Evolutionary conservation across 1,140 invertebrate species (phyloP).

Genomic region (Maniola jurtina): DNA sequence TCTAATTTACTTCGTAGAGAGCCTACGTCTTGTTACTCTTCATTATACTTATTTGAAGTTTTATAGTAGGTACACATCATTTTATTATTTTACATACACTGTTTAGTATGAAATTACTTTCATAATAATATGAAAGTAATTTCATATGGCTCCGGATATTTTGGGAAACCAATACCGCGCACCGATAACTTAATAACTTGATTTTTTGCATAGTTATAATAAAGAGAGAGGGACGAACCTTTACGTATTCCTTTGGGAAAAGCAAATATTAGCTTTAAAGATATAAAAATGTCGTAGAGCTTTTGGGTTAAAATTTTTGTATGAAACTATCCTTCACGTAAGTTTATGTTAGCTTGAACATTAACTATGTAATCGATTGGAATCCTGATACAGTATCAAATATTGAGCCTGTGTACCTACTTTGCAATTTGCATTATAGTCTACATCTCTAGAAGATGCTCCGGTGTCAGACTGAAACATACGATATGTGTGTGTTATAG

Average conservation of each 20-base stretch:
- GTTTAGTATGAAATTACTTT: not conserved
- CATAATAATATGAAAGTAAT: conserved; percentile 3
- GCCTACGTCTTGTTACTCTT: no score
- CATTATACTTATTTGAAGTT: no score
- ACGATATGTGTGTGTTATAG: no score
- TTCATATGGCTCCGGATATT: not conserved
- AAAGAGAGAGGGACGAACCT: conserved; percentile 32
- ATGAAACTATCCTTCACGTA: no score
- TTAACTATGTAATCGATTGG: no score
- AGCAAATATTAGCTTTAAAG: conserved; percentile 31
- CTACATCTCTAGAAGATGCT: no score
- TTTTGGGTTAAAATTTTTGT: conserved; percentile 13
- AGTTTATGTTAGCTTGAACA: no score
- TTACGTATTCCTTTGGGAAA: conserved; percentile 30
- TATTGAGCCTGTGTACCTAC: no score
- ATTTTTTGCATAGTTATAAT: conserved; percentile 38
- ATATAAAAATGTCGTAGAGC: conserved; percentile 19
- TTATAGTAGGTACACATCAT: not conserved
- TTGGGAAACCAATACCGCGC: conserved; percentile 21
- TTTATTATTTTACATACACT: conserved; percentile 4
- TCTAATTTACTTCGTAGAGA: no score
- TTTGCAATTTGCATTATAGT: no score
- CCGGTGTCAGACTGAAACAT: no score
- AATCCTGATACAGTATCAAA: no score
- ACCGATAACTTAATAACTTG: conserved; percentile 33